These are phyloP conservation scores for Scrobipalpa costella DNA, from an alignment of 2,888 invertebrate genomes.

Conservation along the genomic window DNA sequence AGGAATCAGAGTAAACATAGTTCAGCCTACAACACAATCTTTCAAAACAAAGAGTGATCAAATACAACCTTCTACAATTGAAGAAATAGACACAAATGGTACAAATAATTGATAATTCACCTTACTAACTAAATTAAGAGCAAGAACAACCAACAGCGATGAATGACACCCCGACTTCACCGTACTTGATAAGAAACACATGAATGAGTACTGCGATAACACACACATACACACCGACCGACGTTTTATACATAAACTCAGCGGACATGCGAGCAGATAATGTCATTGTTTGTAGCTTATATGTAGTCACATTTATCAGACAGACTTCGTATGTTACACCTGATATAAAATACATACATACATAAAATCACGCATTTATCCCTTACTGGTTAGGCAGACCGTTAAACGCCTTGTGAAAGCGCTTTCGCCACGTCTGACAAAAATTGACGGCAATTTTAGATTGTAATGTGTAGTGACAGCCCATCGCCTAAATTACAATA, in stretches of 20 bases:
- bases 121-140: not conserved
- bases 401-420: no score
- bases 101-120: not conserved
- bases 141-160: constrained; percentile 21
- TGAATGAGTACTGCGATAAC: constrained; percentile 34
- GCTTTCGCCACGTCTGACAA: no score
- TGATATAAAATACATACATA: not conserved
- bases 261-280: constrained; percentile 17
- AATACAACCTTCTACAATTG: no score
- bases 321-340: not conserved
- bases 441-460: no score
- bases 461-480: no score
- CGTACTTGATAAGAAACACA: constrained; percentile 26
- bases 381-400: no score
- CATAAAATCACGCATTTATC: no score
- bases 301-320: not conserved
- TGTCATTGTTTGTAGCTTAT: not conserved
- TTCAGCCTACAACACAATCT: no score
- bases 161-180: constrained; percentile 31
- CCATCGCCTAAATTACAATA: no score
- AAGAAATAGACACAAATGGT: no score
- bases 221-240: constrained; percentile 24
- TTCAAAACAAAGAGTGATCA: no score
- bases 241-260: constrained; percentile 4
- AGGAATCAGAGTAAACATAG: no score